Percentiles rank a stretch among this genome's conserved stretches.
These are phyloP conservation scores for Heterohyrax brucei DNA, from an alignment of 2,797 vertebrate genomes.

Conservation along the genomic window DNA sequence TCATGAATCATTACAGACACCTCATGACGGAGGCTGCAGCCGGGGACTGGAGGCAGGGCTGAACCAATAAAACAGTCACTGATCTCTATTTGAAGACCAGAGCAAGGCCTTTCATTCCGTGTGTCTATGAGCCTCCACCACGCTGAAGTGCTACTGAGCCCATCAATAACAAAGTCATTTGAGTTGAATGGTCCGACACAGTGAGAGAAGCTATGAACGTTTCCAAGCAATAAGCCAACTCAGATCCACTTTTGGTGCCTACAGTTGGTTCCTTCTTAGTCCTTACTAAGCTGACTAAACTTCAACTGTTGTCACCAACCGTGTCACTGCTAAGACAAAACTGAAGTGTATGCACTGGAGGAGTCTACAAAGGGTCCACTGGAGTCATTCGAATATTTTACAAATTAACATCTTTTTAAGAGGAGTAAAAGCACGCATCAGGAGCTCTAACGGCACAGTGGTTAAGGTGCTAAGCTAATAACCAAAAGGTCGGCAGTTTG, in stretches of 20 bases:
- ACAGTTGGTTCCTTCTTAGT: background rate
- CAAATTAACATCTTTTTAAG: background rate
- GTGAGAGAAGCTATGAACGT: background rate
- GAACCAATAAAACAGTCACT: conserved; percentile 86
- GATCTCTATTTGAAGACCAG: conserved; percentile 83
- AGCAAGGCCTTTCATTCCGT: conserved; percentile 67
- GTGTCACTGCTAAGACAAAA: background rate
- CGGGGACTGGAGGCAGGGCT: conserved; percentile 68
- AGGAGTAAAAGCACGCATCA: background rate
- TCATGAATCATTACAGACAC: conserved; percentile 88
- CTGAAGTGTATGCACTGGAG: background rate
- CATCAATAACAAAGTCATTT: conserved; percentile 48
- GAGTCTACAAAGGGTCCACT: background rate
- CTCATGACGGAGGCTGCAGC: conserved; percentile 80
- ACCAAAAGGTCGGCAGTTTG: too few species aligned
- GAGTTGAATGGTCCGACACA: background rate
- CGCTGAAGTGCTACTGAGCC: background rate
- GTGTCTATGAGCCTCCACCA: conserved; percentile 52
- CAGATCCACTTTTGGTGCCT: background rate
- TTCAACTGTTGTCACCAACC: background rate
- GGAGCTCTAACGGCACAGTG: too few species aligned
- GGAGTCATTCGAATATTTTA: conserved; percentile 6
- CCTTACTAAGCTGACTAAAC: background rate
- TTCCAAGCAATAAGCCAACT: background rate
- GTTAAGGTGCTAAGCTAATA: too few species aligned